Evolutionary conservation across 2,797 vertebrate genomes (phyloP), one percentile per base, ranked within the genome.

Genomic region (Mustela erminea): DNA sequence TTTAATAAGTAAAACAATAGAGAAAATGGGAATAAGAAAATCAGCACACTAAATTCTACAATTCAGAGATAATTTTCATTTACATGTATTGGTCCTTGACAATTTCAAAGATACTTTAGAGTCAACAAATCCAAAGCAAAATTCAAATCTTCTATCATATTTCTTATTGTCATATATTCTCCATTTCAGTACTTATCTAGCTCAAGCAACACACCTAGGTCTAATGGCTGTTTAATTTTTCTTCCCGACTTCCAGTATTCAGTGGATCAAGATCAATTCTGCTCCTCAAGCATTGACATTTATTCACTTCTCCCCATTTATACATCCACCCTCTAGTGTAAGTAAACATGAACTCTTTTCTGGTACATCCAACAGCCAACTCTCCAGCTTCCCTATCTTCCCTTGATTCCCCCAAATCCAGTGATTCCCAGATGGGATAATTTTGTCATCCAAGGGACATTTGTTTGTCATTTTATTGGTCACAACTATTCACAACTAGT

Each of bases 1-100:
- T 92, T 75, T 25, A 66, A 54, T 94, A 93, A 93, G 64, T 93
- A 80, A 97, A 96, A 89, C 20, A 58, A 74, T 43, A 87, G 27
- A 77, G 29, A 68, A 92, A 95, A 85, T 77, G 11, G 11, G 80
- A 64, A 77, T 75, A 85, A 74, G 46, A 74, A 86, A 81, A 91
- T 74, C 10, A 74, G 12, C 25, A 41, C 18, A 83, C 2, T 38
- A 80, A 83, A 64, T 60, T 78, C 6, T 7, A 80, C 7, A 92
- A 84, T 17, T 68, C 70, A 87, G 66, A 83, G 46, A 81, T 81
- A 64, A 54, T 49, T 32, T 60, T 89, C 4, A 68, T 64, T 93
- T 94, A 68, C 54, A 49, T 54, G 23, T 85, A 20, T 82, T 1
- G 2, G 32, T 46, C 15, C 49, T 85, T 93, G 18, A 88, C 35